These are phyloP conservation scores for Archips crataeganus DNA, from an alignment of 2,888 invertebrate species.

Conservation along the genomic window DNA sequence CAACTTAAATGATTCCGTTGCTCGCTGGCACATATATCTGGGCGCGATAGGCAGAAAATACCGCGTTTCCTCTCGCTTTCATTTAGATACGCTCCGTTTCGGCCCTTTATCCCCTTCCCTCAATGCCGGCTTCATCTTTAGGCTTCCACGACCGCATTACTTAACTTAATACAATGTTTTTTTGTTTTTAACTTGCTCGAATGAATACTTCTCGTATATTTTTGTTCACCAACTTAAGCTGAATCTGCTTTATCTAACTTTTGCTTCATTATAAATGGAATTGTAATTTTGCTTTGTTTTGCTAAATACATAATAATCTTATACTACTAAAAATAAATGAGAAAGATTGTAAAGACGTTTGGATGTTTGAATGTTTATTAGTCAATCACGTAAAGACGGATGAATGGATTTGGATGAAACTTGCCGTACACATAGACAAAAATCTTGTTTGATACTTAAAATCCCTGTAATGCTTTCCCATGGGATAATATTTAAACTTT, in stretches of 20 bases:
- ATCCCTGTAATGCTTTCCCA: too few species aligned
- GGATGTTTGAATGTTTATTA: too few species aligned
- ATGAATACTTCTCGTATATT: slow-evolving; percentile 51
- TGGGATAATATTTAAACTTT: too few species aligned
- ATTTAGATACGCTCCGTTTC: slow-evolving; percentile 65
- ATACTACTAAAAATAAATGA: too few species aligned
- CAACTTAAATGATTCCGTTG: slow-evolving; percentile 61
- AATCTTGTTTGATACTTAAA: too few species aligned
- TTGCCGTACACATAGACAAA: too few species aligned
- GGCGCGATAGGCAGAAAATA: slow-evolving; percentile 63
- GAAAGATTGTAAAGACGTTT: too few species aligned
- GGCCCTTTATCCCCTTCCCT: slow-evolving; percentile 60
- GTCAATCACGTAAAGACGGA: too few species aligned
- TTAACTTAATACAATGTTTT: slow-evolving; percentile 71
- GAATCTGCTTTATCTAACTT: slow-evolving; percentile 52
- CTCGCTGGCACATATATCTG: slow-evolving; percentile 56
- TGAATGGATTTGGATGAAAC: too few species aligned
- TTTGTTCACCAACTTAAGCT: slow-evolving; percentile 53
- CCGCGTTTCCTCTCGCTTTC: slow-evolving; percentile 61
- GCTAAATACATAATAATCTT: neutral
- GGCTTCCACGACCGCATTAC: slow-evolving; percentile 60
- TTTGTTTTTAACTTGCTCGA: slow-evolving; percentile 55
- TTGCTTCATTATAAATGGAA: slow-evolving; percentile 43
- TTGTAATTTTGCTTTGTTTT: neutral
- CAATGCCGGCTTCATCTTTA: slow-evolving; percentile 65